Percentiles rank a stretch among this genome's conserved stretches.
These are phyloP conservation scores for Thumatha senex DNA, from an alignment of 2,888 invertebrate genomes.

Conservation along the genomic window DNA sequence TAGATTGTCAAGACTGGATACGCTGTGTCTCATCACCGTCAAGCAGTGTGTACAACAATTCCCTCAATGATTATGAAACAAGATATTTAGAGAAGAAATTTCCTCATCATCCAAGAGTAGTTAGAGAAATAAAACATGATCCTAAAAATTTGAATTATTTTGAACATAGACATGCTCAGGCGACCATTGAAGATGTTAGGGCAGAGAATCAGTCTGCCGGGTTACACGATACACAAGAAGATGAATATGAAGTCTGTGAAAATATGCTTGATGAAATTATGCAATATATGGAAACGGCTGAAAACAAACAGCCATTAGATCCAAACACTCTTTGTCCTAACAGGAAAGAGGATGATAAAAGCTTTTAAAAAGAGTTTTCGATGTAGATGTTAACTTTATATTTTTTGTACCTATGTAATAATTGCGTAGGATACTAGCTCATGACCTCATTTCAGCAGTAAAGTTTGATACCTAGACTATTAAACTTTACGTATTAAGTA, in stretches of 20 bases:
- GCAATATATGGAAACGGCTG: slow-evolving; percentile 61
- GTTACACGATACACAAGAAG: slow-evolving; percentile 12
- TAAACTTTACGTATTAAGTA: no score
- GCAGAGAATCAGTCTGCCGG: slow-evolving; percentile 14
- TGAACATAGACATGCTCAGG: slow-evolving; percentile 14
- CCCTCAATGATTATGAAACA: slow-evolving; percentile 54
- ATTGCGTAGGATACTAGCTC: no score
- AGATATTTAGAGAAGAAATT: slow-evolving; percentile 51
- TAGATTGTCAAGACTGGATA: slow-evolving; percentile 71
- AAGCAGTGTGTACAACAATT: slow-evolving; percentile 62
- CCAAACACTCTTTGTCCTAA: slow-evolving; percentile 60
- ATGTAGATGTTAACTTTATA: neutral
- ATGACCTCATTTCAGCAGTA: no score
- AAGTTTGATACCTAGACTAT: no score
- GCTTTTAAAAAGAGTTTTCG: slow-evolving; percentile 61
- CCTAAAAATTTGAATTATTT: slow-evolving; percentile 24
- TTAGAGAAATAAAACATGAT: slow-evolving; percentile 28
- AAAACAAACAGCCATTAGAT: slow-evolving; percentile 45
- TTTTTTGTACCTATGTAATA: no score
- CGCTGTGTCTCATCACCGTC: slow-evolving; percentile 57
- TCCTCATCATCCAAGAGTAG: slow-evolving; percentile 42
- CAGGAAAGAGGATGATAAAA: slow-evolving; percentile 56
- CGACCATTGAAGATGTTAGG: slow-evolving; percentile 12
- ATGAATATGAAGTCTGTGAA: slow-evolving; percentile 47
- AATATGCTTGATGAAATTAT: slow-evolving; percentile 74